Evolutionary conservation across 2,888 invertebrate genomes (phyloP).

Genomic region (Lottia scabra): DNA sequence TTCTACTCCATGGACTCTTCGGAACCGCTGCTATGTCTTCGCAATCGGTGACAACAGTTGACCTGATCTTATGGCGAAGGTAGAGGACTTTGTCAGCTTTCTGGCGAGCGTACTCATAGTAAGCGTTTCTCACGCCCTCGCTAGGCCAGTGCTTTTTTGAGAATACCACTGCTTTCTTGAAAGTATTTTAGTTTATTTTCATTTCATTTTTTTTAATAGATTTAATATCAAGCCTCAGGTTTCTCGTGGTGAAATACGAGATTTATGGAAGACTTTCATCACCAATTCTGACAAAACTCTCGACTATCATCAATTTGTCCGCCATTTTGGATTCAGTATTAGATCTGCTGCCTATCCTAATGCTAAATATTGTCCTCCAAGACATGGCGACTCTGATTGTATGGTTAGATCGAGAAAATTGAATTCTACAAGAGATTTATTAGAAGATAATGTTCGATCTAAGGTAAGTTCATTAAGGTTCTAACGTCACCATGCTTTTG

Average conservation of each 20-base stretch:
- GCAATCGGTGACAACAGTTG: too few relatives aligned
- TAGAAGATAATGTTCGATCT: conserved; percentile 65
- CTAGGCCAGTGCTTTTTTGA: too few relatives aligned
- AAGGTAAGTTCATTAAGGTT: conserved; percentile 50
- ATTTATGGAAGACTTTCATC: conserved; percentile 68
- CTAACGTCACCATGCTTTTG: too few relatives aligned
- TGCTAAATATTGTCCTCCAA: conserved; percentile 65
- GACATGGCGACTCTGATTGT: conserved; percentile 66
- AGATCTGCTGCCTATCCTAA: conserved; percentile 67
- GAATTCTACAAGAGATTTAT: conserved; percentile 67
- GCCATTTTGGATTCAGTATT: conserved; percentile 67
- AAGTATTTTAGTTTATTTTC: too few relatives aligned
- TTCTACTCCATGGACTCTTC: too few relatives aligned
- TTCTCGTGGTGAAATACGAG: conserved; percentile 65
- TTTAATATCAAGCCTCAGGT: conserved; percentile 60
- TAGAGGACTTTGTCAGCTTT: too few relatives aligned
- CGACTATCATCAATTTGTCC: conserved; percentile 66
- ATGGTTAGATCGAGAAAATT: conserved; percentile 66
- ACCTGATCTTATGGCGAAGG: too few relatives aligned
- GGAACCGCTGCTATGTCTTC: too few relatives aligned
- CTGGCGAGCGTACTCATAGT: too few relatives aligned
- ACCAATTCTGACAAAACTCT: conserved; percentile 66
- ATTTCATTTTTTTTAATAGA: conserved; percentile 13
- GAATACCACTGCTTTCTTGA: too few relatives aligned
- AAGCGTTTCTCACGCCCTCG: too few relatives aligned